Percentiles rank a stretch among this genome's conserved stretches.
Conservation (phyloP, 2,113 vertebrate genomes). For the Promerops cafer region DNA sequence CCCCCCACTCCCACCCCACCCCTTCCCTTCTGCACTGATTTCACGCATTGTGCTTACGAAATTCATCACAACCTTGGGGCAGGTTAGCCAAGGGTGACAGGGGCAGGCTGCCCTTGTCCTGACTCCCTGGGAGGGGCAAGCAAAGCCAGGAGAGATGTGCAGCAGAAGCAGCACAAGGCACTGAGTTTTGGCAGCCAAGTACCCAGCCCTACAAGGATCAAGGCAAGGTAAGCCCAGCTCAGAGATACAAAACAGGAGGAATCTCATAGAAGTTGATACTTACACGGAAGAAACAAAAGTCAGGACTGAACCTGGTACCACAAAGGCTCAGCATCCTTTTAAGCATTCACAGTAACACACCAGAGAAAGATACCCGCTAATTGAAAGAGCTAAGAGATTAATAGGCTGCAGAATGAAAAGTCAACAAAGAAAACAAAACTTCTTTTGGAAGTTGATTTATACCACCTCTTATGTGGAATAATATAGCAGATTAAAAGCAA, state of each 20-base stretch:
- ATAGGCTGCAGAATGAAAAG: not conserved
- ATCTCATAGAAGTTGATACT: accelerated
- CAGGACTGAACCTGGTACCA: not conserved
- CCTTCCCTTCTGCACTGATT: not conserved
- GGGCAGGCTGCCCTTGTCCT: not conserved
- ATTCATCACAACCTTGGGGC: not conserved
- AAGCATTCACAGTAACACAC: not conserved
- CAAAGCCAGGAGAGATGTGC: not conserved
- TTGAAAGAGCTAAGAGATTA: not conserved
- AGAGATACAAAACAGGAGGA: not conserved
- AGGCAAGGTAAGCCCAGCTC: not conserved
- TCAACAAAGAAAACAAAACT: not conserved
- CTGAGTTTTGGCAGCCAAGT: not conserved
- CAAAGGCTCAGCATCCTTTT: not conserved
- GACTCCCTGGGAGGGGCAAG: not conserved
- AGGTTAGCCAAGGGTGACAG: not conserved
- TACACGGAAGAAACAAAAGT: not conserved
- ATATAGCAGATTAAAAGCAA: not conserved
- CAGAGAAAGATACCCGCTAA: not conserved
- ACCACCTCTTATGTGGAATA: not conserved
- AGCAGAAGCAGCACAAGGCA: not conserved
- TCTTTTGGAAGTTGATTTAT: not conserved
- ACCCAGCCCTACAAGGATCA: not conserved
- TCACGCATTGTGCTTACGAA: not conserved
- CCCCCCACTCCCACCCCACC: accelerated